Conservation (phyloP, 2,888 invertebrate species). For the Apamea crenata region DNA sequence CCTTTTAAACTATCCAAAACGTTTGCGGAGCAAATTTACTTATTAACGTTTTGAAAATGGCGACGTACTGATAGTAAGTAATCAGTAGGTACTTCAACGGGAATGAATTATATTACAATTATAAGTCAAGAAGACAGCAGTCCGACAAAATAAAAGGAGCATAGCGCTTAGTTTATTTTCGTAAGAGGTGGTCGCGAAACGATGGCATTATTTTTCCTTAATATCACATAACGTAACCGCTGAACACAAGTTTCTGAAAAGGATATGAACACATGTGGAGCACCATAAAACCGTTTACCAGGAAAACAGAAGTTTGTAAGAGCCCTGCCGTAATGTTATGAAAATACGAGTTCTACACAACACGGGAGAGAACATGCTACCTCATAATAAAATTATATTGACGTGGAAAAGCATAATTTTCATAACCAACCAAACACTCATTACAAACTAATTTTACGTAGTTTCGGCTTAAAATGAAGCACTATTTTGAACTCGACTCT, state of each 20-base stretch:
- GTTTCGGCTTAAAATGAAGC: conserved; percentile 22
- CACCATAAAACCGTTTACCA: conserved; percentile 20
- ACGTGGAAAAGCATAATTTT: conserved; percentile 19
- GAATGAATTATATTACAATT: background rate
- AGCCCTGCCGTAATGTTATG: conserved; percentile 22
- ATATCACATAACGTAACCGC: conserved; percentile 28
- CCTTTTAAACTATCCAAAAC: background rate
- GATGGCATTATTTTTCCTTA: conserved; percentile 33
- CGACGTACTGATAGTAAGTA: background rate
- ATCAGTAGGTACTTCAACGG: background rate
- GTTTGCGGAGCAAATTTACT: background rate
- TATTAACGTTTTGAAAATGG: background rate
- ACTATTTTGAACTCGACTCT: conserved; percentile 21
- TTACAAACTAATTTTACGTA: conserved; percentile 12
- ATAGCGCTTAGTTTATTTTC: conserved; percentile 10
- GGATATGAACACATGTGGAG: conserved; percentile 20
- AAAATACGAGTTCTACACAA: conserved; percentile 30
- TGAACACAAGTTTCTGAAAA: conserved; percentile 36
- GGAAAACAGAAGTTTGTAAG: conserved; percentile 36
- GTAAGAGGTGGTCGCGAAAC: conserved; percentile 18
- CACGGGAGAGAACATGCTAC: conserved; percentile 3
- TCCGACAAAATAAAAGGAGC: background rate
- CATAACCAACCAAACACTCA: conserved; percentile 11
- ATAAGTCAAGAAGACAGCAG: background rate
- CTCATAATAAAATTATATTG: conserved; percentile 14